Percentiles rank a stretch among this genome's conserved stretches.
phyloP scores from a whole-genome alignment of 2,888 invertebrate genomes.

The Acleris cristana region DNA sequence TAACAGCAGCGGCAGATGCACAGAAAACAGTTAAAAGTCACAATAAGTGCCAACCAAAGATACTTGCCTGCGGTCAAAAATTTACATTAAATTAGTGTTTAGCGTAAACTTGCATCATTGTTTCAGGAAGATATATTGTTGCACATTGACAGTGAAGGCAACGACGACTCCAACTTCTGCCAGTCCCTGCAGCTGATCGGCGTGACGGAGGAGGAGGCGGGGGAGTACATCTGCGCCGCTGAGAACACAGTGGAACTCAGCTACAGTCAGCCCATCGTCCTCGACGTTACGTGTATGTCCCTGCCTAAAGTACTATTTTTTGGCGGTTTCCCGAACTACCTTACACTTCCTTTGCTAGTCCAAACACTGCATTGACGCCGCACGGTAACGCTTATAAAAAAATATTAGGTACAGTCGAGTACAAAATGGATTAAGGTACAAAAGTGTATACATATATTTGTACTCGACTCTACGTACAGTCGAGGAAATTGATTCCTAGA shows the following conservation, averaged over 20 bases:
- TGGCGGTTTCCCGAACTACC: no score
- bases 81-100: background rate
- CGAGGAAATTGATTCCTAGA: no score
- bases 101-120: background rate
- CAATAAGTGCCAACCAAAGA: background rate
- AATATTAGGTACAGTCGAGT: no score
- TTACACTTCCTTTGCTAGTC: no score
- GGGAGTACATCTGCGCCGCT: slow-evolving; percentile 73
- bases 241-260: slow-evolving; percentile 65
- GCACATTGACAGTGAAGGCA: slow-evolving; percentile 44
- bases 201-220: slow-evolving; percentile 60
- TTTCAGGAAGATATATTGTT: slow-evolving; percentile 64
- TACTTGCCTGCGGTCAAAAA: background rate
- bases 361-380: no score
- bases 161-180: slow-evolving; percentile 50
- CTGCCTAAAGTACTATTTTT: slow-evolving; percentile 6
- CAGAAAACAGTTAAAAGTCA: no score
- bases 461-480: no score
- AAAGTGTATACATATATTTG: no score
- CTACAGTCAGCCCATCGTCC: slow-evolving; percentile 62
- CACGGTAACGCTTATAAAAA: no score
- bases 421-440: no score
- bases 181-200: slow-evolving; percentile 56
- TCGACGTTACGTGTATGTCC: slow-evolving; percentile 70
- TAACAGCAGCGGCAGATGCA: no score